Percentiles rank a stretch among this genome's conserved stretches.
Evolutionary conservation across 2,888 invertebrate species (phyloP).

Genomic region (Siphonodentalium dalli): DNA sequence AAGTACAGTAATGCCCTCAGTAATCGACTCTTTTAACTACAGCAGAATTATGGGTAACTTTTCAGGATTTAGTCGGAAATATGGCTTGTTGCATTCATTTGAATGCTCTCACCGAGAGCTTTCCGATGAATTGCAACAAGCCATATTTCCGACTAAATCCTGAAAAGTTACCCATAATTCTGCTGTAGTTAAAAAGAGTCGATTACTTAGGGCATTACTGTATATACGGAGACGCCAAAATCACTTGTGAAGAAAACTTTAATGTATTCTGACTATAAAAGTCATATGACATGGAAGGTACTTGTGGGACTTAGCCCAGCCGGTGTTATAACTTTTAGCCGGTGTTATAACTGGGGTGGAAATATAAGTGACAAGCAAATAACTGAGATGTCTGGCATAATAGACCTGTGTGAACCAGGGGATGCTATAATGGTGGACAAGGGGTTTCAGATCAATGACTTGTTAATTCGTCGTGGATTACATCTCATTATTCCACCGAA

Average conservation of each 20-base stretch:
- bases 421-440: slow-evolving; percentile 35
- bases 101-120: too few relatives aligned
- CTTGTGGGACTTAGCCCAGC: slow-evolving; percentile 27
- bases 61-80: too few relatives aligned
- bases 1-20: too few relatives aligned
- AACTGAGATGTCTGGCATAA: slow-evolving; percentile 13
- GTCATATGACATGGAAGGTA: slow-evolving; percentile 25
- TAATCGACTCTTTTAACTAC: too few relatives aligned
- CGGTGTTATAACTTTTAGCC: slow-evolving; percentile 28
- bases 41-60: too few relatives aligned
- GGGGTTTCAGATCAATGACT: slow-evolving; percentile 26
- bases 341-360: slow-evolving; percentile 25
- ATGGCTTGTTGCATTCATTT: too few relatives aligned
- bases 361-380: slow-evolving; percentile 29
- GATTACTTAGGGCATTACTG: too few relatives aligned
- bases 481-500: slow-evolving; percentile 27
- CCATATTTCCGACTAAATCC: too few relatives aligned
- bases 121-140: too few relatives aligned
- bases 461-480: slow-evolving; percentile 14
- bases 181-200: too few relatives aligned
- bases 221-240: slow-evolving; percentile 21
- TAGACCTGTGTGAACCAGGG: slow-evolving; percentile 26
- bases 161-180: too few relatives aligned
- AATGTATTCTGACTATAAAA: slow-evolving; percentile 25
- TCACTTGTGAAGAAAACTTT: slow-evolving; percentile 16